These are phyloP conservation scores for Cynocephalus volans DNA, from an alignment of 2,113 vertebrate species.

Conservation along the genomic window DNA sequence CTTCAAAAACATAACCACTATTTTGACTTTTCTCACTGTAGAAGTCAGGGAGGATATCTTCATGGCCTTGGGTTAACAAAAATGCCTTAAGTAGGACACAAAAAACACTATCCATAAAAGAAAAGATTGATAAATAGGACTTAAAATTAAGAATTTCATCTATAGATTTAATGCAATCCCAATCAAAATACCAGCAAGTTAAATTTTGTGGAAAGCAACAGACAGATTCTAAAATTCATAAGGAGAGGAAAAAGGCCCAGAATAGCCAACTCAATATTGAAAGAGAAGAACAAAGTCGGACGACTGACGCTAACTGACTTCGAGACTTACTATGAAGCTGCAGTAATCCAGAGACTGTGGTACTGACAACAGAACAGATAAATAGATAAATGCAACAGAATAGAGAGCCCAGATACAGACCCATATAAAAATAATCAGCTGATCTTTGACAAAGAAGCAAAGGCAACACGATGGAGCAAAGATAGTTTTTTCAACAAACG, in stretches of 20 bases:
- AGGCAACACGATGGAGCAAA: background rate
- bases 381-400: background rate
- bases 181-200: conserved; percentile 2
- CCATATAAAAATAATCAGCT: background rate
- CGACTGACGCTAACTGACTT: background rate
- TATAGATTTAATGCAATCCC: background rate
- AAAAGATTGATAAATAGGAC: conserved; percentile 11
- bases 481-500: background rate
- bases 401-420: background rate
- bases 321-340: conserved; percentile 17
- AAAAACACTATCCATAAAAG: background rate
- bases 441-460: background rate
- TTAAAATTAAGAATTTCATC: background rate
- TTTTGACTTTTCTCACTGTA: background rate
- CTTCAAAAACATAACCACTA: background rate
- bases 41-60: background rate
- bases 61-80: background rate
- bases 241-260: background rate
- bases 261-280: background rate
- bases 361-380: background rate
- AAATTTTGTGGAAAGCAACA: background rate
- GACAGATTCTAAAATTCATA: background rate
- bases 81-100: background rate
- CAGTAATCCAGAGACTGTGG: background rate
- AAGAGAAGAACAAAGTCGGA: background rate